Conservation (phyloP, 1,140 invertebrate genomes). For the Anastrepha ludens region DNA sequence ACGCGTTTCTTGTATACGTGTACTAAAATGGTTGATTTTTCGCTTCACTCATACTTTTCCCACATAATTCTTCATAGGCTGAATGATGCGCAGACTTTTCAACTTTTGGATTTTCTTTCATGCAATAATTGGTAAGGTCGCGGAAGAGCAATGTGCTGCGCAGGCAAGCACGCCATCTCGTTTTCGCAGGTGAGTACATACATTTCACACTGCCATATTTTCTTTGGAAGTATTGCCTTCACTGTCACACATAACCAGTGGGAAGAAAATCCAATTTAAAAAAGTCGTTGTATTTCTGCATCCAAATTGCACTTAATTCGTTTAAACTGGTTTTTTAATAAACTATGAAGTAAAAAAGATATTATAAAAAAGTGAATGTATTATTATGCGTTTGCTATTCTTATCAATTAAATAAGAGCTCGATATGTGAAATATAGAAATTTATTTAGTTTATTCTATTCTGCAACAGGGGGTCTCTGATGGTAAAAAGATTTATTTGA, state of each 20-base stretch:
- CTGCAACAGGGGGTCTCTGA: too few species aligned
- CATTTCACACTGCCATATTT: not conserved
- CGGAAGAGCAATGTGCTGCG: not conserved
- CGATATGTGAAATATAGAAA: too few species aligned
- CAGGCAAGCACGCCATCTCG: not conserved
- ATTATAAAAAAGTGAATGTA: too few species aligned
- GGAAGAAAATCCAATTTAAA: not conserved
- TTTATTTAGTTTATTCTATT: too few species aligned
- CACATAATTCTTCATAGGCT: not conserved
- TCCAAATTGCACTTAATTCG: not conserved
- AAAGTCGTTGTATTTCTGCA: not conserved
- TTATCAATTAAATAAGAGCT: too few species aligned
- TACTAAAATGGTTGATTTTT: not conserved
- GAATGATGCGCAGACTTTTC: not conserved
- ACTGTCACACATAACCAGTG: not conserved
- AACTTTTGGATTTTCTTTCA: not conserved
- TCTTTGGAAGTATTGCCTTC: not conserved
- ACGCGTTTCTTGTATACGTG: slow-evolving; percentile 8
- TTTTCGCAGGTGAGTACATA: not conserved
- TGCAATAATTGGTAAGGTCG: not conserved
- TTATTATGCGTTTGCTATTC: too few species aligned
- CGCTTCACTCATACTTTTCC: not conserved
- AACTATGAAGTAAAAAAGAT: too few species aligned
- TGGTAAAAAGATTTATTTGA: too few species aligned
- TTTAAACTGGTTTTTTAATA: too few species aligned